Percentiles rank a stretch among this genome's conserved stretches.
Conservation (phyloP, 2,797 vertebrate species). For the Phrynocephalus forsythii region DNA sequence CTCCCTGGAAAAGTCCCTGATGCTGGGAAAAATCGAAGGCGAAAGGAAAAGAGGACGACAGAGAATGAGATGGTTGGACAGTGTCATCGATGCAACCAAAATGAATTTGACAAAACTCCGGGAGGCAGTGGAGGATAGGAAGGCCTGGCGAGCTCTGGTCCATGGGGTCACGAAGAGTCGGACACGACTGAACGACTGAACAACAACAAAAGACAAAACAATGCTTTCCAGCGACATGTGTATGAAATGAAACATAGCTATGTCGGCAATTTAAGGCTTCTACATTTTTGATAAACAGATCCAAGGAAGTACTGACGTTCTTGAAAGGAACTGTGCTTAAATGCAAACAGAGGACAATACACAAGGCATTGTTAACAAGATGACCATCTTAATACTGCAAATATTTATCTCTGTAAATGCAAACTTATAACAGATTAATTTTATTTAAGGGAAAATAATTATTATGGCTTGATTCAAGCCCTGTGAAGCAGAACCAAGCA, state of each 20-base stretch:
- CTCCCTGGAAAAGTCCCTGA: too few relatives aligned
- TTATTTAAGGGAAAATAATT: conserved; percentile 49
- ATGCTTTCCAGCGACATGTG: neutral
- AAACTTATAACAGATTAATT: conserved; percentile 54
- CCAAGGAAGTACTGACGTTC: neutral
- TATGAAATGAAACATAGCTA: neutral
- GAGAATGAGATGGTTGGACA: too few relatives aligned
- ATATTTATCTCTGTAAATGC: conserved; percentile 43
- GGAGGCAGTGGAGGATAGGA: too few relatives aligned
- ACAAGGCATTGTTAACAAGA: neutral
- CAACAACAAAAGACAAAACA: neutral
- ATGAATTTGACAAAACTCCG: too few relatives aligned
- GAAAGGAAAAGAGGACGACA: too few relatives aligned
- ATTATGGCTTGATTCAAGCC: conserved; percentile 20
- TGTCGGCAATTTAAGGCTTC: neutral
- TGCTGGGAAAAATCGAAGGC: too few relatives aligned
- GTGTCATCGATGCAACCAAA: too few relatives aligned
- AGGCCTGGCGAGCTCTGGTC: too few relatives aligned
- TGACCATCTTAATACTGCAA: neutral
- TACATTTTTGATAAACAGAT: neutral
- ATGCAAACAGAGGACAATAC: conserved; percentile 8
- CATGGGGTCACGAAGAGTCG: too few relatives aligned
- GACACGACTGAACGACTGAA: too few relatives aligned
- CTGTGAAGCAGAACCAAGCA: conserved; percentile 6
- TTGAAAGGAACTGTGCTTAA: neutral